Conservation (phyloP, 2,888 invertebrate species). For the Troides aeacus region DNA sequence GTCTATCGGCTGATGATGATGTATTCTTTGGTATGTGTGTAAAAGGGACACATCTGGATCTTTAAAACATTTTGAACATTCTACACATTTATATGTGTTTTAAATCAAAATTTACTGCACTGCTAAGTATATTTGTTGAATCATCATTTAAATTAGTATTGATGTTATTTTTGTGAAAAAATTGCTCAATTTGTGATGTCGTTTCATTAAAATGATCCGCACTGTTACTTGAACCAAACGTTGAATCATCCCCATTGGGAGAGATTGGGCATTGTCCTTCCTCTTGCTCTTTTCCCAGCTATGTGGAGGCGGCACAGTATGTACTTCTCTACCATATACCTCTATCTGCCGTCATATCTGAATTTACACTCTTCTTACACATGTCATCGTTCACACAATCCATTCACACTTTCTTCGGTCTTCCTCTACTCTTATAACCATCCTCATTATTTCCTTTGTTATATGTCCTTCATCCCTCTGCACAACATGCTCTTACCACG, state of each 20-base stretch:
- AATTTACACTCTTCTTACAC: too few relatives aligned
- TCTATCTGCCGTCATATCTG: too few relatives aligned
- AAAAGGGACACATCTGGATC: slow-evolving; percentile 67
- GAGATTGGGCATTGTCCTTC: slow-evolving; percentile 28
- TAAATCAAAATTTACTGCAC: slow-evolving; percentile 6
- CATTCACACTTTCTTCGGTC: too few relatives aligned
- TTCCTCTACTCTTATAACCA: too few relatives aligned
- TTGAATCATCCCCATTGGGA: slow-evolving; percentile 19
- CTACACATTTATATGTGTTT: slow-evolving; percentile 53
- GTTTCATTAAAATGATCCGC: slow-evolving; percentile 24
- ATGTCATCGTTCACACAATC: too few relatives aligned
- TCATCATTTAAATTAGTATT: slow-evolving; percentile 15
- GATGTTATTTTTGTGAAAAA: slow-evolving; percentile 23
- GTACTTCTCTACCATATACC: too few relatives aligned
- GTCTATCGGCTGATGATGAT: too few relatives aligned
- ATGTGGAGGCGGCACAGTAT: too few relatives aligned
- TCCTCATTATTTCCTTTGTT: too few relatives aligned
- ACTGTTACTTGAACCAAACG: slow-evolving; percentile 21
- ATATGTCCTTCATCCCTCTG: too few relatives aligned
- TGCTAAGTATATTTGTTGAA: slow-evolving; percentile 3
- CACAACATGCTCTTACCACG: too few relatives aligned
- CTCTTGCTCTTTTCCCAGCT: too few relatives aligned
- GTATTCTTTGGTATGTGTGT: slow-evolving; percentile 41
- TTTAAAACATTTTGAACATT: slow-evolving; percentile 71
- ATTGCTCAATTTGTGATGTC: slow-evolving; percentile 26